Percentiles rank a stretch among this genome's conserved stretches.
These are phyloP conservation scores for Marcusenius ussheri DNA, from an alignment of 2,113 vertebrate species.

Conservation along the genomic window DNA sequence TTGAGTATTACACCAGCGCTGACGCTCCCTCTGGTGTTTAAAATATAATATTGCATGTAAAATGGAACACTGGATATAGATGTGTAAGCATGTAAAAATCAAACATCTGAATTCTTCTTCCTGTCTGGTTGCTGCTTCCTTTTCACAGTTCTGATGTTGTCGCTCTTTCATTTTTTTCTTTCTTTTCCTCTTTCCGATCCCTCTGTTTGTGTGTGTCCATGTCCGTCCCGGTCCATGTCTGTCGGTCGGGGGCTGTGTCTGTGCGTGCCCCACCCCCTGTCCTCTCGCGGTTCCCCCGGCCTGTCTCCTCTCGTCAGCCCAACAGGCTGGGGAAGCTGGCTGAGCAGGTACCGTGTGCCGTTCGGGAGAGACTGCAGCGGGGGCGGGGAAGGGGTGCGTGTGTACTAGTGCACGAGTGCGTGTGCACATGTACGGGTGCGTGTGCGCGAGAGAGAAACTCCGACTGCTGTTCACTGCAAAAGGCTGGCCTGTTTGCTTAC, in stretches of 20 bases:
- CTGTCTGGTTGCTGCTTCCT: background rate
- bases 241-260: constrained; percentile 30
- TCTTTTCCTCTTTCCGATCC: constrained; percentile 1
- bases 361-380: constrained; percentile 31
- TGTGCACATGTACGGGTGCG: background rate
- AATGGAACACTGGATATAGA: background rate
- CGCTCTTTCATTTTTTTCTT: constrained; percentile 15
- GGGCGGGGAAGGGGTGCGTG: background rate
- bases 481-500: background rate
- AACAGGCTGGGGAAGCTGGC: constrained; percentile 96
- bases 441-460: background rate
- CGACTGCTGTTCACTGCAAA: background rate
- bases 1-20: background rate
- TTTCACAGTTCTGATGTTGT: constrained; percentile 4
- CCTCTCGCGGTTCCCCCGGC: constrained; percentile 60
- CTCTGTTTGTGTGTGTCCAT: constrained; percentile 18
- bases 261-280: constrained; percentile 36
- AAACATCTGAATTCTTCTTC: background rate
- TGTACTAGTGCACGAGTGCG: background rate
- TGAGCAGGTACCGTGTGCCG: constrained; percentile 85
- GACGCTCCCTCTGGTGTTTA: background rate
- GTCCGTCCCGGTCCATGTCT: constrained; percentile 24
- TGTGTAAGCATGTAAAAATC: background rate
- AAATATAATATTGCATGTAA: background rate
- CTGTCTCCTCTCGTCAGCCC: constrained; percentile 80